Evolutionary conservation across 2,888 invertebrate species (phyloP).

Genomic region (Tetramorium bicarinatum): DNA sequence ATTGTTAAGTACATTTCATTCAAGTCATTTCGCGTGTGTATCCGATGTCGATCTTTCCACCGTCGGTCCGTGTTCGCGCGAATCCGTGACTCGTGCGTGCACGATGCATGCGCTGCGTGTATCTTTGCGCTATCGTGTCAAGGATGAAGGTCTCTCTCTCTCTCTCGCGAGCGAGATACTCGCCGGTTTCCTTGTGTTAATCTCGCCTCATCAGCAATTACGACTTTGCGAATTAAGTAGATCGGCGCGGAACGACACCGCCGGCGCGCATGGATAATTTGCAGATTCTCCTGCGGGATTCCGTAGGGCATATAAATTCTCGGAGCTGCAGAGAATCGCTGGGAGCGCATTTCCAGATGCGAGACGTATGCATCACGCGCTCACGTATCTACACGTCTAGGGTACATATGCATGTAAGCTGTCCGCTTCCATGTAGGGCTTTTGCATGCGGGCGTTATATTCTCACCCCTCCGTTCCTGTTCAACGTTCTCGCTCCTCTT

Average conservation of each 20-base stretch:
- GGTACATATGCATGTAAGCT: background rate
- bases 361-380: constrained; percentile 17
- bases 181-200: background rate
- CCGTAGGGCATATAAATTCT: constrained; percentile 12
- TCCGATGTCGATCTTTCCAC: background rate
- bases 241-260: background rate
- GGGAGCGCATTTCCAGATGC: constrained; percentile 28
- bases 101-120: background rate
- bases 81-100: background rate
- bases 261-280: constrained; percentile 1
- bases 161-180: constrained; percentile 18
- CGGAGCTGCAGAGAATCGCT: background rate
- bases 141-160: constrained; percentile 25
- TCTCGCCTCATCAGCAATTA: background rate
- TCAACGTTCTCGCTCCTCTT: constrained; percentile 25
- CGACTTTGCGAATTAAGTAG: constrained; percentile 9
- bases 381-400: background rate
- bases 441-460: constrained; percentile 38
- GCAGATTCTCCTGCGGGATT: constrained; percentile 30
- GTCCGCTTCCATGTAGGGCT: background rate
- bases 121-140: constrained; percentile 1
- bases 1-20: background rate
- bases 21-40: background rate
- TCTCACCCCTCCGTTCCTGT: background rate
- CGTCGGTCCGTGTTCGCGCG: background rate